These are phyloP conservation scores for Ectropis crepuscularia DNA, from an alignment of 2,888 invertebrate genomes.

Conservation along the genomic window DNA sequence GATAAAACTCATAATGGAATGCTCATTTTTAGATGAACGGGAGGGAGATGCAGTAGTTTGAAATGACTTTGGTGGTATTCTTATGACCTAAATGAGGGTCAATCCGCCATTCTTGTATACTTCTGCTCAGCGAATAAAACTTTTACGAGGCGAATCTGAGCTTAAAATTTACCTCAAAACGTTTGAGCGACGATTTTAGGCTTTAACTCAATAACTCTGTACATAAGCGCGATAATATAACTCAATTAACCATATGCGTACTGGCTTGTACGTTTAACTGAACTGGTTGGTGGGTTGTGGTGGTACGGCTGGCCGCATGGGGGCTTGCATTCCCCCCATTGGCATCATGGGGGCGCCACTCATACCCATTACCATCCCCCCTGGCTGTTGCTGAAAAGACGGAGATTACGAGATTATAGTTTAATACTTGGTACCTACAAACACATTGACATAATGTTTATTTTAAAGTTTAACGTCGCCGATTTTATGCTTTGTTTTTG, in stretches of 20 bases:
- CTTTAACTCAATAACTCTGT: constrained; percentile 43
- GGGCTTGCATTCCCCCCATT: constrained; percentile 68
- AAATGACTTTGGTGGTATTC: no score
- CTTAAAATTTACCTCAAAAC: background rate
- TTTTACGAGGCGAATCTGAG: background rate
- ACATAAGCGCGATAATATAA: constrained; percentile 43
- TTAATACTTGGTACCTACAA: background rate
- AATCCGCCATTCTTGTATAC: no score
- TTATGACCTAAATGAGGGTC: no score
- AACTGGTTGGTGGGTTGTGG: constrained; percentile 77
- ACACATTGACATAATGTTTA: background rate
- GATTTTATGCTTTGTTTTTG: no score
- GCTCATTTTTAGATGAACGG: no score
- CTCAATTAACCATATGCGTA: constrained; percentile 25
- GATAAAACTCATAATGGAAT: no score
- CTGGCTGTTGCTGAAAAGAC: constrained; percentile 75
- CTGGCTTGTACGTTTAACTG: constrained; percentile 65
- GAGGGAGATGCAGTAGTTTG: no score
- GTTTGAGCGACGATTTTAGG: constrained; percentile 4
- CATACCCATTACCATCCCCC: constrained; percentile 80
- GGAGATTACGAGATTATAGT: constrained; percentile 3
- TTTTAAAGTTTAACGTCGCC: background rate
- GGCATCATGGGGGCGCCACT: constrained; percentile 70
- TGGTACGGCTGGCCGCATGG: constrained; percentile 73
- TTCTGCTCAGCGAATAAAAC: no score